Evolutionary conservation across 2,888 invertebrate species (phyloP).

Genomic region (Hypomecis atomaria): DNA sequence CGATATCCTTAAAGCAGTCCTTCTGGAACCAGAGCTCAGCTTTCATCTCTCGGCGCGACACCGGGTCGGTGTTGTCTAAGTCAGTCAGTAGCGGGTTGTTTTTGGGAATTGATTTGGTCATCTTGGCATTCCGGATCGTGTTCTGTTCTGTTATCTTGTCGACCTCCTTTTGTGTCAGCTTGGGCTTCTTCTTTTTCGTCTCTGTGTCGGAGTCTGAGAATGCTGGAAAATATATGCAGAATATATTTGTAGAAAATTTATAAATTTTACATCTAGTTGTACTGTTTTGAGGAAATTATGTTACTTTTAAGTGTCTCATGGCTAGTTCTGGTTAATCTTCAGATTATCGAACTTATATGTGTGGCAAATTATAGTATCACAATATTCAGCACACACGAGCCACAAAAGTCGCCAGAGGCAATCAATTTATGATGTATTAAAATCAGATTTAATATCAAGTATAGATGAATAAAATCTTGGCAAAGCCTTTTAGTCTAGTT

Average conservation of each 20-base stretch:
- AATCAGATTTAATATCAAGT: too few relatives aligned
- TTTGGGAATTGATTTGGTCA: constrained; percentile 64
- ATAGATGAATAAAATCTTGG: too few relatives aligned
- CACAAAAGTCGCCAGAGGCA: too few relatives aligned
- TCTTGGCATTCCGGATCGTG: constrained; percentile 66
- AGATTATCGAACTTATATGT: too few relatives aligned
- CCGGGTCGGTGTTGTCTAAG: constrained; percentile 90
- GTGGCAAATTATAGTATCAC: neutral
- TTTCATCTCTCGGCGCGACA: constrained; percentile 89
- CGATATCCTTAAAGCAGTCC: constrained; percentile 91
- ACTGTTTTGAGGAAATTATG: neutral
- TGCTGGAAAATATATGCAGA: constrained; percentile 66
- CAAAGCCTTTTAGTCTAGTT: too few relatives aligned
- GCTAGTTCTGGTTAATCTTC: neutral
- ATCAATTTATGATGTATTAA: too few relatives aligned
- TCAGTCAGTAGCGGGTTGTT: constrained; percentile 91
- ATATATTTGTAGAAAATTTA: neutral
- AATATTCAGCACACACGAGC: too few relatives aligned
- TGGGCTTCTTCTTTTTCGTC: constrained; percentile 49
- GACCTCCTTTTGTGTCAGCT: constrained; percentile 44
- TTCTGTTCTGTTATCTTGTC: constrained; percentile 74
- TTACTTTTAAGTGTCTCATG: neutral
- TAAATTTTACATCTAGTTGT: neutral
- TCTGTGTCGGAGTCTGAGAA: constrained; percentile 87
- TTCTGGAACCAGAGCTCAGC: constrained; percentile 95